Conservation (phyloP, 2,888 invertebrate species). For the Ochropleura leucogaster region DNA sequence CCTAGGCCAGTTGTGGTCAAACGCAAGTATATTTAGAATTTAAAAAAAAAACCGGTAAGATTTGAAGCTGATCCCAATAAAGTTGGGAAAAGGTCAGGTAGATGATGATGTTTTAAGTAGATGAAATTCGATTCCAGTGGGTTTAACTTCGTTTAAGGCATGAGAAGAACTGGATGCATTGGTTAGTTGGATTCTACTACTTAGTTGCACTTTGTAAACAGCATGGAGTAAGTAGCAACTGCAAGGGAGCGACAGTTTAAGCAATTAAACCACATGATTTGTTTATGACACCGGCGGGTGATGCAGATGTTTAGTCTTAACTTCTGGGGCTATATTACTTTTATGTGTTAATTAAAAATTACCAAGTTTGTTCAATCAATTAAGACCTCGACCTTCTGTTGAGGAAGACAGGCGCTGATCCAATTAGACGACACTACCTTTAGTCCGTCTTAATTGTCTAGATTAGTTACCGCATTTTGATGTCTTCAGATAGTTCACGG, state of each 20-base stretch:
- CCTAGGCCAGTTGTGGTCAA: too few species aligned
- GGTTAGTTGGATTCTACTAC: background rate
- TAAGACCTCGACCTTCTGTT: conserved; percentile 39
- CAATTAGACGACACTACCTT: conserved; percentile 47
- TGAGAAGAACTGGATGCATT: background rate
- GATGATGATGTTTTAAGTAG: background rate
- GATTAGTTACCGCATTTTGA: conserved; percentile 39
- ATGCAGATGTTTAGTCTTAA: background rate
- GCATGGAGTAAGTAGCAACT: background rate
- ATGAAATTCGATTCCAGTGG: background rate
- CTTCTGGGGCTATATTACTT: background rate
- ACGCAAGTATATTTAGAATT: too few species aligned
- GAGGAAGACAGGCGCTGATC: conserved; percentile 34
- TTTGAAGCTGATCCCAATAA: too few species aligned
- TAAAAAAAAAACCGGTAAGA: too few species aligned
- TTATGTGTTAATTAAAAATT: conserved; percentile 42
- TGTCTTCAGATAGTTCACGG: conserved; percentile 14
- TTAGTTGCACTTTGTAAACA: background rate
- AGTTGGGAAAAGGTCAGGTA: too few species aligned
- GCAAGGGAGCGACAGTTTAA: background rate
- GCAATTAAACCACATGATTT: background rate
- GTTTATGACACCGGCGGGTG: background rate
- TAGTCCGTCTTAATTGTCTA: conserved; percentile 51
- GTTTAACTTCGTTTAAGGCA: background rate
- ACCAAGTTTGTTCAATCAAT: conserved; percentile 28